Conservation (phyloP, 2,797 vertebrate species). For the Phoeniculus purpureus region DNA sequence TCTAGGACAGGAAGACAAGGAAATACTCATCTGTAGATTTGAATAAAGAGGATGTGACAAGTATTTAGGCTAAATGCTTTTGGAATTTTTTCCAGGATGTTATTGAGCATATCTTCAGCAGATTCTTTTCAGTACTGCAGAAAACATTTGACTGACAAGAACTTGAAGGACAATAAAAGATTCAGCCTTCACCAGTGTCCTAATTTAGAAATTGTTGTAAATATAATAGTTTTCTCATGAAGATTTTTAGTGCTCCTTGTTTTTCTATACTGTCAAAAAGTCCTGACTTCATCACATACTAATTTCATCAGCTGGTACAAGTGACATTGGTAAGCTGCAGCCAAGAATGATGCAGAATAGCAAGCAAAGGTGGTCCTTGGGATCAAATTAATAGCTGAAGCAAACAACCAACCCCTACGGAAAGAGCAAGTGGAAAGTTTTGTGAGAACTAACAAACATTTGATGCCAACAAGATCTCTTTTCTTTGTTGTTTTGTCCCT, state of each 20-base stretch:
- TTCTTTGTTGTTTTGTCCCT: not conserved
- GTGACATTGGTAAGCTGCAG: not conserved
- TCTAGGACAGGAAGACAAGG: not conserved
- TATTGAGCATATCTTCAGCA: not conserved
- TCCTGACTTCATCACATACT: not conserved
- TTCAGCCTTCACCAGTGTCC: accelerated
- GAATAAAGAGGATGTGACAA: not conserved
- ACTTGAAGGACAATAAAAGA: conserved; percentile 33
- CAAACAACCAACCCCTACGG: not conserved
- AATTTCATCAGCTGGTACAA: not conserved
- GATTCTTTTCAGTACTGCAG: not conserved
- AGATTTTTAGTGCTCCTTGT: not conserved
- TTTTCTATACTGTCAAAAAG: not conserved
- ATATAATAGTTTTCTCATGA: not conserved
- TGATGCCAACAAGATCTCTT: not conserved
- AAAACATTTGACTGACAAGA: conserved; percentile 23
- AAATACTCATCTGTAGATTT: not conserved
- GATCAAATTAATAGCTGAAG: conserved; percentile 27
- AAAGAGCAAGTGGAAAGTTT: conserved; percentile 12
- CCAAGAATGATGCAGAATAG: not conserved
- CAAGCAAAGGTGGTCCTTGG: not conserved
- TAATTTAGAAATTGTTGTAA: not conserved
- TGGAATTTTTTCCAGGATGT: not conserved
- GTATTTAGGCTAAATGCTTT: not conserved
- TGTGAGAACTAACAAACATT: not conserved